Evolutionary conservation across 2,113 vertebrate species (phyloP), one percentile per base, ranked within the genome.

Genomic region (Phalacrocorax pelagicus): DNA sequence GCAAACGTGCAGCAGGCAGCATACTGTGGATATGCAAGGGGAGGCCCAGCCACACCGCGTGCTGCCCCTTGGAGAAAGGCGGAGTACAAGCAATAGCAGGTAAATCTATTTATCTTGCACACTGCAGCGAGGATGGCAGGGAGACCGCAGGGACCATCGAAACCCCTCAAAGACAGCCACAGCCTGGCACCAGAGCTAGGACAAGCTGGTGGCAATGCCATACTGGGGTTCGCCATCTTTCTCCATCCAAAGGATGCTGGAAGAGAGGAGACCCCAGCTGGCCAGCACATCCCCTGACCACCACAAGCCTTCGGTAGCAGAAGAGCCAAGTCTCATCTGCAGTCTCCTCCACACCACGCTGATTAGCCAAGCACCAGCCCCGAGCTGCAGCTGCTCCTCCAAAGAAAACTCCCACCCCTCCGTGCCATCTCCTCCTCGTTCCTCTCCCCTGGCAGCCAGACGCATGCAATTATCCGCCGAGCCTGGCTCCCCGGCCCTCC

Each of bases 61-160:
- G n/a, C 38, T 29, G 66, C 3, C 30, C 58, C 69, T 6, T 5
- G 55, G 71, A 70, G 52, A 40, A 66, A 61, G 16, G 27, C 0
- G 3, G 5, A 1, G 15, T 2, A 15, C 0, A 4, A 73, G 36
- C n/a, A 44, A 11, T 1, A 65, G 32, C 0, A 32, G 11, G 7
- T 40, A 42, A 9, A 75, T 15, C 44, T 40, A 29, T 36, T 72
- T n/a, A 69, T 72, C 20, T 11, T 11, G 4, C 54, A 52, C 23
- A 1, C 23, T 30, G 57, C 57, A 20, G 51, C 8, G 7, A 2
- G 1, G 40, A 26, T 6, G n/a, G 27, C 74, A 67, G 36, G 21
- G 21, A 79, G 38, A 58, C 10, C 8, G 22, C 61, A 49, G 42
- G 27, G 19, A 73, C 27, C 51, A 42, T 2, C 8, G 5, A 78